Evolutionary conservation across 2,797 vertebrate genomes (phyloP), one percentile per base, ranked within the genome.

Genomic region (Danio choprae): DNA sequence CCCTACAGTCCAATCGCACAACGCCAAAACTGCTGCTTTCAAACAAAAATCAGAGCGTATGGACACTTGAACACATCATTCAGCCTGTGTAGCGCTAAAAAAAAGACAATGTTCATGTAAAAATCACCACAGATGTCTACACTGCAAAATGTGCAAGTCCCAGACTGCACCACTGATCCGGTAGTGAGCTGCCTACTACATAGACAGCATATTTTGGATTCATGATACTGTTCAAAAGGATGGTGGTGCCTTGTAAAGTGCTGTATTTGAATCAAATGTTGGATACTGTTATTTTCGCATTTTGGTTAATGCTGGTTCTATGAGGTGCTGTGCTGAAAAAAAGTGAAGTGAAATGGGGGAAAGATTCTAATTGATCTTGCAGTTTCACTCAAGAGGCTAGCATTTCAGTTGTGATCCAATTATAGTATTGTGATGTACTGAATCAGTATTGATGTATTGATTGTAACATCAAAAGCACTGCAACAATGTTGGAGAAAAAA

Each of bases 1-100:
- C 74, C 74, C 81, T 81, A 60, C 50, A 72, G 81, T 6, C 46
- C 10, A 56, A 9, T 56, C 12, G 22, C 5, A 55, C 29, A 29
- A 44, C 1, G 4, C 38, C 9, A 64, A 38, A 15, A 62, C 16
- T 22, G 15, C 18, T 71, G 43, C 5, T 69, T 69, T 59, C 76
- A 41, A 29, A 29, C 4, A 46, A 51, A 79, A 59, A 36, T 22
- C 29, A 20, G 29, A 59, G 56, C 18, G 0, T 20, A 36, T 7
- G 15, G 15, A 62, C 46, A 46, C 55, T 22, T 43, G 20, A 41
- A 56, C 65, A 72, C n/a, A 72, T 29, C 18, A 72, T 43, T 53
- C 67, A 53, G 36, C 16, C 6, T 41, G 43, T 36, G 41, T 18
- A 60, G 9, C 10, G n/a, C 43, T 59, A 46, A n/a, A 18, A n/a